Evolutionary conservation across 2,888 invertebrate species (phyloP), one percentile per base, ranked within the genome.

Genomic region (Gnatocerus cornutus): DNA sequence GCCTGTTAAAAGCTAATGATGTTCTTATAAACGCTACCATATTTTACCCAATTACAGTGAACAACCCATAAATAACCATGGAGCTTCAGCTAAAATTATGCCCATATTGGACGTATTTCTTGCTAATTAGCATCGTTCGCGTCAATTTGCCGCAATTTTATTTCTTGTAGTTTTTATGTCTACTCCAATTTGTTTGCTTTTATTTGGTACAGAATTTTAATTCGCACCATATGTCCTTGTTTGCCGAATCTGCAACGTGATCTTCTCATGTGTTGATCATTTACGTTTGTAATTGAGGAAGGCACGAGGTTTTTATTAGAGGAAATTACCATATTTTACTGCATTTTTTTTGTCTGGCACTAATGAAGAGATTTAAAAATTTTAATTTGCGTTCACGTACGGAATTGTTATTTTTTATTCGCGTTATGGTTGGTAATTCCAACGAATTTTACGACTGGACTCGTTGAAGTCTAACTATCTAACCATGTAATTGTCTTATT

Each of bases 191-290:
- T 59, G 59, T 59, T 59, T 45, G 4, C 30, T 58, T 45, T 58
- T 58, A 58, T 45, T 58, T 29, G 43, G 7, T 56, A 27, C 59
- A 10, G 5, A 12, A 13, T 30, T 27, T 13, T 65, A 65, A 65
- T 56, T 55, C 45, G 21, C 37, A 9, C 33, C 65, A 65, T 33
- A 56, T 65, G 65, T 65, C 46, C 45, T 10, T 29, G 30, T 29
- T 50, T 37, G 37, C 12, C 33, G 41, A 58, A 41, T 58, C 21
- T 10, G 56, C 16, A 65, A 65, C 27, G 4, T 37, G 55, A 65
- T 56, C 55, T 14, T 14, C 27, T 29, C 65, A 65, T 65, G 33
- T 53, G 65, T 45, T 55, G 46, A 65, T 27, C 46, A 61, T 61
- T 65, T 56, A 10, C 3, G 1, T 29, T 8, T 13, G 43, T 43